Evolutionary conservation across 2,888 invertebrate species (phyloP).

Genomic region (Agrenia bidenticulata): DNA sequence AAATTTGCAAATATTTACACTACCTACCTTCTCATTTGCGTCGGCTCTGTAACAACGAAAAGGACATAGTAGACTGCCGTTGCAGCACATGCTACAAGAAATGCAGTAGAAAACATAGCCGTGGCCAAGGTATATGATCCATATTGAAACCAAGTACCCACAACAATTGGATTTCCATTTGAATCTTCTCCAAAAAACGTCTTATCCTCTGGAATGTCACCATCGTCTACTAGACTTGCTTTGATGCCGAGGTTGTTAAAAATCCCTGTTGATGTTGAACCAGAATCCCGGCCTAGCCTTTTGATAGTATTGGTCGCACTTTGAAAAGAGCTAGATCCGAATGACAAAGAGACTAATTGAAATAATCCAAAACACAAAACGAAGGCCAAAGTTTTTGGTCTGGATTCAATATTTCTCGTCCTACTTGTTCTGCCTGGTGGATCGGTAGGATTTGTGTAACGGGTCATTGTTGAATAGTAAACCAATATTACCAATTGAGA

Average conservation of each 20-base stretch:
- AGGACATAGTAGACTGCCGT: slow-evolving; percentile 50
- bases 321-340: too few relatives aligned
- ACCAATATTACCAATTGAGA: too few relatives aligned
- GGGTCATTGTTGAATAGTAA: too few relatives aligned
- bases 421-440: too few relatives aligned
- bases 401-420: too few relatives aligned
- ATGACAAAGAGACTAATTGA: too few relatives aligned
- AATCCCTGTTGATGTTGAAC: too few relatives aligned
- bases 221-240: background rate
- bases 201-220: slow-evolving; percentile 20
- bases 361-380: too few relatives aligned
- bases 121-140: slow-evolving; percentile 46
- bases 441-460: too few relatives aligned
- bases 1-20: background rate
- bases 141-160: slow-evolving; percentile 52
- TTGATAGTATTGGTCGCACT: too few relatives aligned
- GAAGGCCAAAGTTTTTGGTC: too few relatives aligned
- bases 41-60: slow-evolving; percentile 51
- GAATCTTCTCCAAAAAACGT: slow-evolving; percentile 47
- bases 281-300: too few relatives aligned
- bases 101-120: slow-evolving; percentile 45
- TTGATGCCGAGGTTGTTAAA: background rate
- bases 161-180: slow-evolving; percentile 43
- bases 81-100: slow-evolving; percentile 39
- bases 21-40: slow-evolving; percentile 45